Base-by-base conservation (phyloP, 2,888 invertebrate species). In the Syrista parreyssii region DNA sequence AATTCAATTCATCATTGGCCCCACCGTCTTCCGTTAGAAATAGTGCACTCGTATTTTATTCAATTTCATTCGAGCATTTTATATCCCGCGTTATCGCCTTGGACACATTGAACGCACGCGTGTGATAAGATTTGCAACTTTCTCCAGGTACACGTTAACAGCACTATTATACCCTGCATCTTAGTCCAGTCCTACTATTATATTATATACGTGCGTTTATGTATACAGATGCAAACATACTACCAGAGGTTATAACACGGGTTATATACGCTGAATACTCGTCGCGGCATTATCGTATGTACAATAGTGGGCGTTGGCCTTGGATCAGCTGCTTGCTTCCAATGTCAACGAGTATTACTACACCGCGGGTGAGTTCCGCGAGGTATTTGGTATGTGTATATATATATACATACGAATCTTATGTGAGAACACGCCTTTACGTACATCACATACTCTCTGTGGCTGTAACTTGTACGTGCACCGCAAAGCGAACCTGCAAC, bases 271-370 rank as follows among this genome's bases (percentile, higher is more conserved):
- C 55, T 55, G 23, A 55, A 55, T 55, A 31, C 71, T 31, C 71
- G 78, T 80, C 79, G 76, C 80, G 76, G 81, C 80, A 79, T 79
- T 81, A 82, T 83, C 76, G 32, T 68, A 80, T 78, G 36, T 81
- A 79, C 79, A 15, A 77, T 77, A 68, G 83, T 84, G 82, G 85
- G 83, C 82, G 86, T 83, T 79, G 77, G 81, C 87, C 88, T 88
- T 85, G 86, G 83, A 86, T 88, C 86, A 87, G 87, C 88, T 88
- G 88, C 87, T 87, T 85, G 83, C 83, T 84, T 87, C 85, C 85
- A 88, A 85, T 87, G 88, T 84, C 86, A 84, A 86, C 84, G 86
- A 77, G 82, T 84, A 84, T 88, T 86, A 85, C 84, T 85, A 86
- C 83, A 79, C 55, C 72, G 69, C 68, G 74, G 75, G 33, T 73